Evolutionary conservation across 2,888 invertebrate genomes (phyloP).

Genomic region (Adelphocoris suturalis): DNA sequence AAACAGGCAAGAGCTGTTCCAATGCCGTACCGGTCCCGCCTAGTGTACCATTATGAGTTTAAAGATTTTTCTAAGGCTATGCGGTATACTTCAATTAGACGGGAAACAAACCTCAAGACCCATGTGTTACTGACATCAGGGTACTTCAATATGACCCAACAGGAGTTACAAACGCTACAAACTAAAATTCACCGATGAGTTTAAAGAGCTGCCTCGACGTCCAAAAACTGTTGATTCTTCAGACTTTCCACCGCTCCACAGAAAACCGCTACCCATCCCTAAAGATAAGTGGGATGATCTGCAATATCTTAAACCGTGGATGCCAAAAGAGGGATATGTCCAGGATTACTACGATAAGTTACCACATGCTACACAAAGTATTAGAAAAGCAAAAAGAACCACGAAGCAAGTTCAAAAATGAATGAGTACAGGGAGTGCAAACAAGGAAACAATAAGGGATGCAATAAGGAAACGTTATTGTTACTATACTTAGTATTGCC

Average conservation of each 20-base stretch:
- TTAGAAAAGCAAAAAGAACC: slow-evolving; percentile 46
- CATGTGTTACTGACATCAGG: slow-evolving; percentile 60
- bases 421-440: not conserved
- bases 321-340: slow-evolving; percentile 52
- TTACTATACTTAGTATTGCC: not conserved
- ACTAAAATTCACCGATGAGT: slow-evolving; percentile 21
- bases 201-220: slow-evolving; percentile 46
- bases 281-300: slow-evolving; percentile 59
- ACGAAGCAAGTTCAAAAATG: not conserved
- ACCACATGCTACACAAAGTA: slow-evolving; percentile 2
- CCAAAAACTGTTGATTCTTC: not conserved
- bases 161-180: slow-evolving; percentile 48
- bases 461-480: not conserved
- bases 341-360: slow-evolving; percentile 53
- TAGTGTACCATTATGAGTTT: slow-evolving; percentile 25
- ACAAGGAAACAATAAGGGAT: not conserved
- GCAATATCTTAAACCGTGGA: slow-evolving; percentile 39
- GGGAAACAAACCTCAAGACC: slow-evolving; percentile 61
- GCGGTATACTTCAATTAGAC: slow-evolving; percentile 64
- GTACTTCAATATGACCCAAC: slow-evolving; percentile 26
- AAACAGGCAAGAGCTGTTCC: slow-evolving; percentile 18
- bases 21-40: slow-evolving; percentile 4
- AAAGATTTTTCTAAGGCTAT: not conserved
- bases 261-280: slow-evolving; percentile 13
- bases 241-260: not conserved